Evolutionary conservation across 2,888 invertebrate species (phyloP).

Genomic region (Calameuta pallipes): DNA sequence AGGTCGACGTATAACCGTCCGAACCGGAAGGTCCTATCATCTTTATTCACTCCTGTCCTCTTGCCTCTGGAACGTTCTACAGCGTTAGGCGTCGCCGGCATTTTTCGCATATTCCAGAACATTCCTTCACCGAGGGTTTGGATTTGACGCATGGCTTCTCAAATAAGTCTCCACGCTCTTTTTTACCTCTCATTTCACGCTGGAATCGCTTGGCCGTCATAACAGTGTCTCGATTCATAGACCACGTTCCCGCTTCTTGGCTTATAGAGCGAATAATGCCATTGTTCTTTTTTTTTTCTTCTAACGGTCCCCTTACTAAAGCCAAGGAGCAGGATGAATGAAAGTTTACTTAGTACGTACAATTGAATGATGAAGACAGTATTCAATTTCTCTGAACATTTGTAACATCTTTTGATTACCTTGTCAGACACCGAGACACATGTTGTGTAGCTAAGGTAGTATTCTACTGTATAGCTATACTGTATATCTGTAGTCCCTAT

Average conservation of each 20-base stretch:
- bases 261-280: not conserved
- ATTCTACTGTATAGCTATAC: not conserved
- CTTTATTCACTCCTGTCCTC: not conserved
- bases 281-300: not conserved
- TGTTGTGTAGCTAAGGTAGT: not conserved
- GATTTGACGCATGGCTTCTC: conserved; percentile 39
- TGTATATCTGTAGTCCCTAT: not conserved
- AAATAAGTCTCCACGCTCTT: conserved; percentile 26
- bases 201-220: not conserved
- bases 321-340: not conserved
- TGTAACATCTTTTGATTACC: not conserved
- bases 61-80: not conserved
- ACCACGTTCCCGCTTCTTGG: not conserved
- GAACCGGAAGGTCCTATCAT: not conserved
- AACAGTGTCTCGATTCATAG: not conserved
- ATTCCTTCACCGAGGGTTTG: conserved; percentile 40
- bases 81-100: conserved; percentile 29
- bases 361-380: not conserved
- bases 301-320: not conserved
- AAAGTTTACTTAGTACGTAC: not conserved
- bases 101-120: conserved; percentile 47
- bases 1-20: conserved; percentile 31
- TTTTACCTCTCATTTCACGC: not conserved
- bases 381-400: not conserved
- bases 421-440: too few species aligned